Evolutionary conservation across 2,113 vertebrate species (phyloP), one percentile per base, ranked within the genome.

Genomic region (Hydrolagus affinis): DNA sequence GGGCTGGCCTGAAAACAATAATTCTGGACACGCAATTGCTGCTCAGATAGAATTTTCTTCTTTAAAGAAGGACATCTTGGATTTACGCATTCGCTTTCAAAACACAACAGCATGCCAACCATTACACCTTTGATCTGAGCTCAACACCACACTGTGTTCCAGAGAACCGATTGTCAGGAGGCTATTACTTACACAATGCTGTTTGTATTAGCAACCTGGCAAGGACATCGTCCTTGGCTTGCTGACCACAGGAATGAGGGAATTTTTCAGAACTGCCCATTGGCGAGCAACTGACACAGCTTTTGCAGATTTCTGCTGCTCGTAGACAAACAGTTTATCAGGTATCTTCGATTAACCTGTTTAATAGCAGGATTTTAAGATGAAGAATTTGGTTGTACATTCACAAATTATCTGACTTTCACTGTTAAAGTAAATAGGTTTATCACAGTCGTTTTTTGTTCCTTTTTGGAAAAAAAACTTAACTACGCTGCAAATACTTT

Each of bases 201-300:
- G 86, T 87, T 86, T 88, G 86, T 91, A 86, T 86, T 88, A 87
- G 88, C 87, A 91, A 86, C 64, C 62, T 87, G 87, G 88, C 88
- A 87, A 75, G 87, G 85, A 86, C 86, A 85, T 86, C 86, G 87
- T 88, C 76, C 87, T 86, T 90, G 74, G 78, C 76, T 80, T 57
- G 14, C 78, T 83, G 87, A 89, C 88, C 90, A 89, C 86, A 90
- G 88, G 90, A 91, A 92, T 88, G 88, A 83, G 86, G 87, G 86
- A 85, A 89, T 86, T 87, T 89, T 87, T 89, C 87, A 85, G 85
- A 56, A 88, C 86, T 69, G 70, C 64, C 75, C 86, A 83, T 66
- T 57, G 64, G 30, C 32, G 64, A 86, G 44, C 32, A 80, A 78
- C 23, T 2, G 32, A 19, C 56, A 86, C 78, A 83, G 32, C 66